Conservation (phyloP, 2,113 vertebrate species). For the Rhabdomys dilectus region DNA sequence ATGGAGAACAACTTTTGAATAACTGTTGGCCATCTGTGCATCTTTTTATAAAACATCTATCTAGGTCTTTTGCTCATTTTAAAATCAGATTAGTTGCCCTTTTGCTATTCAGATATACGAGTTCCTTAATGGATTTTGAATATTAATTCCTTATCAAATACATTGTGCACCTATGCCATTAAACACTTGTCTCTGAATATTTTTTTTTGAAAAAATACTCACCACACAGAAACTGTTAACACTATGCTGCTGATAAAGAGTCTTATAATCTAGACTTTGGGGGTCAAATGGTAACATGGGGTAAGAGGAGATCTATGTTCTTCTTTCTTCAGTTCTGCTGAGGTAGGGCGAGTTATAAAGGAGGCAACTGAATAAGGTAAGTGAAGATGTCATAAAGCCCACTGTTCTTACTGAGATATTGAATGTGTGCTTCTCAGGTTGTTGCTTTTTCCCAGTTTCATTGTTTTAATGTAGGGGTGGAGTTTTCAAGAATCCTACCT, state of each 20-base stretch:
- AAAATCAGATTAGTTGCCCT: background rate
- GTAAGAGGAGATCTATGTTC: background rate
- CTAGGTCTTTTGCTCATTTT: background rate
- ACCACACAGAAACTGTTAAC: background rate
- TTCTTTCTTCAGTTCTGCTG: background rate
- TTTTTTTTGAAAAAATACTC: background rate
- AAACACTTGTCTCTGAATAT: conserved; percentile 32
- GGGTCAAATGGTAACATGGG: background rate
- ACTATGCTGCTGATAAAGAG: background rate
- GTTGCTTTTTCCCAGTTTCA: background rate
- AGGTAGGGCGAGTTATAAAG: background rate
- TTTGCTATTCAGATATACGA: background rate
- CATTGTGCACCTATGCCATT: background rate
- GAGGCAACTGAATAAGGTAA: background rate
- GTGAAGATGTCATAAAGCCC: background rate
- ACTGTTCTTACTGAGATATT: background rate
- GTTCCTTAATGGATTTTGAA: background rate
- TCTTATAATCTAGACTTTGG: background rate
- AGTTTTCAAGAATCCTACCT: background rate
- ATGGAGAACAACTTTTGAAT: background rate
- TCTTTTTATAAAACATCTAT: background rate
- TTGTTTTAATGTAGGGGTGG: background rate
- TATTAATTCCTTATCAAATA: background rate
- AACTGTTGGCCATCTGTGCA: background rate
- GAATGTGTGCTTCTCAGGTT: background rate